Conservation (phyloP, 2,113 vertebrate species). For the Sylvicapra grimmia region DNA sequence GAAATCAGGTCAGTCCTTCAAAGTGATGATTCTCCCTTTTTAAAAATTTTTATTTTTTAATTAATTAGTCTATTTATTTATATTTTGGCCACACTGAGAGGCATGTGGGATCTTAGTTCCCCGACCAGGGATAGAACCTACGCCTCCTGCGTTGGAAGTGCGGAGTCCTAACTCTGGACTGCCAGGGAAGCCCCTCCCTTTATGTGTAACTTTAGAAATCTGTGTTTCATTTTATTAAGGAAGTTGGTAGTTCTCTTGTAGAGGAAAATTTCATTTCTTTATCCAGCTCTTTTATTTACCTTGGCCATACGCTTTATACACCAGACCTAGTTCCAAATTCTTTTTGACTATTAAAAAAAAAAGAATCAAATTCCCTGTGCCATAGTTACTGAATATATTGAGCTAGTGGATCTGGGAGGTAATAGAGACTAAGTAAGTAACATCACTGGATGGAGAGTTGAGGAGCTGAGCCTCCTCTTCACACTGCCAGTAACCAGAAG, state of each 20-base stretch:
- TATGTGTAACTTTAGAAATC: neutral
- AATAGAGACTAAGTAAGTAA: neutral
- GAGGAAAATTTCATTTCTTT: neutral
- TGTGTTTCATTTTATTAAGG: conserved; percentile 1
- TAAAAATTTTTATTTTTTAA: neutral
- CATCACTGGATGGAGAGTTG: neutral
- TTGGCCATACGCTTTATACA: neutral
- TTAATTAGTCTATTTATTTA: neutral
- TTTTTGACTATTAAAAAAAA: neutral
- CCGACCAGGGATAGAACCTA: neutral
- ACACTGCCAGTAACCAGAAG: neutral
- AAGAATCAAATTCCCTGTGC: neutral
- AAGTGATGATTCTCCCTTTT: neutral
- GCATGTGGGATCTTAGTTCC: neutral
- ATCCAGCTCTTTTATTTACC: conserved; percentile 15
- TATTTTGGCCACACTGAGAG: neutral
- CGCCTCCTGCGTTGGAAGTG: neutral
- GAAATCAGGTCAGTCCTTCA: neutral
- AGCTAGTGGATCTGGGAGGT: neutral
- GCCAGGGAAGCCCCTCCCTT: neutral
- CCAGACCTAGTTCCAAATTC: conserved; percentile 23
- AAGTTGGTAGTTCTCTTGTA: neutral
- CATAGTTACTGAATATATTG: neutral
- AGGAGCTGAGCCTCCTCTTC: neutral
- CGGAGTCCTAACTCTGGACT: neutral